Percentiles rank a stretch among this genome's conserved stretches.
Conservation (phyloP, 1,140 invertebrate species). For the Euglossa dilemma region DNA sequence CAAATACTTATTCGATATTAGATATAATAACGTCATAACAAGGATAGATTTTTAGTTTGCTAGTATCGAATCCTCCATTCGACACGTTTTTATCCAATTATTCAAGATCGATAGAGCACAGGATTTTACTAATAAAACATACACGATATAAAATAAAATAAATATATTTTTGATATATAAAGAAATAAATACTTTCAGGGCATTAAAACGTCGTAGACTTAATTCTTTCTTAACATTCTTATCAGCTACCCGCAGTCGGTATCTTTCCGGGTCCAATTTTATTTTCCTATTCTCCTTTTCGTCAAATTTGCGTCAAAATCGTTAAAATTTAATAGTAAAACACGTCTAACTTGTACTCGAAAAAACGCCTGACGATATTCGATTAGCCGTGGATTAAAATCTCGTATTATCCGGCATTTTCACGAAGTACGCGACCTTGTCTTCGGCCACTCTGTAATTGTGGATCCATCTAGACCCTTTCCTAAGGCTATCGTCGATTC, state of each 20-base stretch:
- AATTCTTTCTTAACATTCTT: no score
- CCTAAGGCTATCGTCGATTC: slow-evolving; percentile 91
- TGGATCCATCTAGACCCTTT: slow-evolving; percentile 95
- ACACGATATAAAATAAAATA: slow-evolving; percentile 26
- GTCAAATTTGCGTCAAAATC: no score
- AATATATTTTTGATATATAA: slow-evolving; percentile 43
- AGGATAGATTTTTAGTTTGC: not conserved
- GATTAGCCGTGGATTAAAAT: slow-evolving; percentile 81
- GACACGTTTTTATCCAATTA: not conserved
- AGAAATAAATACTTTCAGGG: slow-evolving; percentile 40
- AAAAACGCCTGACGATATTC: not conserved
- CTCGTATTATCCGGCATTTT: slow-evolving; percentile 92
- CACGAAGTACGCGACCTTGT: slow-evolving; percentile 92
- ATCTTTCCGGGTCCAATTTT: not conserved
- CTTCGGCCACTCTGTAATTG: slow-evolving; percentile 90
- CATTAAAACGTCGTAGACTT: not conserved
- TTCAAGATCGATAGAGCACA: no score
- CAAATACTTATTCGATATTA: not conserved
- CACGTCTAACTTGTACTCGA: not conserved
- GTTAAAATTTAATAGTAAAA: not conserved
- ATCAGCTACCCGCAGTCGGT: no score
- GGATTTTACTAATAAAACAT: not conserved
- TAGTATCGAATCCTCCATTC: not conserved
- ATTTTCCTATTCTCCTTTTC: not conserved
- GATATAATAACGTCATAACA: not conserved